Conservation (phyloP, 2,113 vertebrate genomes). For the Campylomormyrus tamandua region DNA sequence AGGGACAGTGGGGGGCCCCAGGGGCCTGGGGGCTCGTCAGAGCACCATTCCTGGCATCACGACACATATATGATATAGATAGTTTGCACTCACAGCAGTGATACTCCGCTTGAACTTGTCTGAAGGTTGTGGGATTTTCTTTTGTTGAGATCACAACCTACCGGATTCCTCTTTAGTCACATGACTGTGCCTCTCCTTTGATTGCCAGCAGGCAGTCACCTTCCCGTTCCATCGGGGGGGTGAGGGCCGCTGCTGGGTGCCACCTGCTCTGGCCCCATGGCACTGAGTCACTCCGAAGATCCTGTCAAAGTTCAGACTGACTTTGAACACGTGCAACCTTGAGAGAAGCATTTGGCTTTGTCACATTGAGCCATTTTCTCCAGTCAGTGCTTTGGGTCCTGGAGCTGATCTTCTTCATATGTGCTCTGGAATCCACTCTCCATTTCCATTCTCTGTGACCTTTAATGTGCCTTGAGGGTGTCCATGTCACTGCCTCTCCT, state of each 20-base stretch:
- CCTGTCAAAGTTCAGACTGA: neutral
- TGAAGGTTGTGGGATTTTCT: neutral
- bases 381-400: neutral
- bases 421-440: neutral
- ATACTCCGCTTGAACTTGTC: neutral
- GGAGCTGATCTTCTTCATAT: neutral
- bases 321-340: neutral
- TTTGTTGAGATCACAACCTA: neutral
- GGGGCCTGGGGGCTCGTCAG: neutral
- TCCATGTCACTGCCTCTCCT: neutral
- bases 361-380: neutral
- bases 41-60: neutral
- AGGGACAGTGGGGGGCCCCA: neutral
- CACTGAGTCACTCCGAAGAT: neutral
- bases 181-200: neutral
- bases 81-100: conserved; percentile 3
- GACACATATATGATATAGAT: conserved; percentile 14
- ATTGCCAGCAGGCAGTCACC: neutral
- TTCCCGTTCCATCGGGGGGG: neutral
- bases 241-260: neutral
- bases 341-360: neutral
- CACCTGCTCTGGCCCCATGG: neutral
- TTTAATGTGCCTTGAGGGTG: neutral
- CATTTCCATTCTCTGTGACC: neutral
- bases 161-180: neutral